Base-by-base conservation (phyloP, 2,888 invertebrate species). In the Schizotus pectinicornis region DNA sequence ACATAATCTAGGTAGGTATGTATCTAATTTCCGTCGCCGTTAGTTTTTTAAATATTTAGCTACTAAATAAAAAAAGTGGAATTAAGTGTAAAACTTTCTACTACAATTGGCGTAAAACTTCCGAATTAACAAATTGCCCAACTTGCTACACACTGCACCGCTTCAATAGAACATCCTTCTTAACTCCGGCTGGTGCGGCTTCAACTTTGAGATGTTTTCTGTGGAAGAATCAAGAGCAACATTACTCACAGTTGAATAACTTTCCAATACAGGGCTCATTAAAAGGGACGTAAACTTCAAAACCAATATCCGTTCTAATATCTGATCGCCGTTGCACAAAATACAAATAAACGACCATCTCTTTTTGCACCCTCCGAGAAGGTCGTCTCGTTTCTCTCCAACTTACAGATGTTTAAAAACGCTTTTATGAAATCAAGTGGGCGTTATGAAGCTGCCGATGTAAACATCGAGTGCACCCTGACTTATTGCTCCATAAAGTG, bases 261-360 rank as follows among this genome's bases (percentile, higher is more conserved):
- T 74, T 70, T 67, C 59, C 73, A 71, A 75, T 74, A 74, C 67
- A 72, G 69, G 71, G 65, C 70, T 75, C 73, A 75, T 75, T 77
- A 75, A 69, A 73, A 67, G 71, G 76, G 73, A 76, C 74, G 72
- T 73, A 75, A 74, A 74, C 74, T 73, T 74, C 71, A 62, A 65
- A 68, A 68, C 68, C 72, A 66, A 73, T 73, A 73, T 72, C 71
- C 71, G 69, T 61, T 58, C 59, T 57, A 61, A 65, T 64, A 68
- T 67, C 65, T 58, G 63, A 67, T 68, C 68, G 67, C 67, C 66
- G 65, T 70, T 68, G 69, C 69, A 64, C 67, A 62, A 68, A 69
- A 67, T 63, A 64, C 69, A 65, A 68, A 71, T 67, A 61, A 61
- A 66, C 56, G 48, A 54, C 61, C 59, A 48, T 63, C 61, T 63